phyloP scores from a whole-genome alignment of 2,113 vertebrate genomes.

The Stictonetta naevosa region DNA sequence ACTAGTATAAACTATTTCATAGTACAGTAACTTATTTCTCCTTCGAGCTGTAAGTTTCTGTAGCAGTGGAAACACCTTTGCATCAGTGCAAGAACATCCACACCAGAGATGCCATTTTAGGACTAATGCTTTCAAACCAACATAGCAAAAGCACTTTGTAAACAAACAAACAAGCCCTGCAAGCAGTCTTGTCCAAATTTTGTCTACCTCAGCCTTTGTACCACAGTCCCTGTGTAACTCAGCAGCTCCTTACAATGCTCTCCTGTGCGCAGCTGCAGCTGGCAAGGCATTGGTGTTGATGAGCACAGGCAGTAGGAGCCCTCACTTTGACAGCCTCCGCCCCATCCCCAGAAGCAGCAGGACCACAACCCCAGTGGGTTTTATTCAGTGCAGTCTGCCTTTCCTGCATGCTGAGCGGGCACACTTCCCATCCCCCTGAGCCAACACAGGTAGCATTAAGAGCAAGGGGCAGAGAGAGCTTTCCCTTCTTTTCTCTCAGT shows the following conservation, averaged over 20 bases:
- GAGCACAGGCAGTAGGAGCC: not conserved
- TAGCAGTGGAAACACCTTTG: not conserved
- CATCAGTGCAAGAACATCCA: not conserved
- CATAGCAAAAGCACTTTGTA: not conserved
- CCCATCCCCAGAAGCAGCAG: not conserved
- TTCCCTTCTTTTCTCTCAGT: not conserved
- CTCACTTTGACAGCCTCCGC: not conserved
- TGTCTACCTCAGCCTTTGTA: not conserved
- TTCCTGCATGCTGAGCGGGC: rapidly evolving
- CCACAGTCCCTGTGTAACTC: not conserved
- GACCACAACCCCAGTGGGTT: not conserved
- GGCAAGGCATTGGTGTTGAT: not conserved
- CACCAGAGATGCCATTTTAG: not conserved
- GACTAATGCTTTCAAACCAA: not conserved
- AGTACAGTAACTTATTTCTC: not conserved
- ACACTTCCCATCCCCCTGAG: not conserved
- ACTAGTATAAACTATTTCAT: not conserved
- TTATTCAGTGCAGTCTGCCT: not conserved
- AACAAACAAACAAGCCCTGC: not conserved
- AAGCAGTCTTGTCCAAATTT: not conserved
- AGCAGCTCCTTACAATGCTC: not conserved
- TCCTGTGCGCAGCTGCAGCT: not conserved
- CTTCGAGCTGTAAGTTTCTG: not conserved
- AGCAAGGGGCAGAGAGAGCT: not conserved
- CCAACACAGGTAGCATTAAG: not conserved